Evolutionary conservation across 2,888 invertebrate species (phyloP).

Genomic region (Mesorhabditis sp.): DNA sequence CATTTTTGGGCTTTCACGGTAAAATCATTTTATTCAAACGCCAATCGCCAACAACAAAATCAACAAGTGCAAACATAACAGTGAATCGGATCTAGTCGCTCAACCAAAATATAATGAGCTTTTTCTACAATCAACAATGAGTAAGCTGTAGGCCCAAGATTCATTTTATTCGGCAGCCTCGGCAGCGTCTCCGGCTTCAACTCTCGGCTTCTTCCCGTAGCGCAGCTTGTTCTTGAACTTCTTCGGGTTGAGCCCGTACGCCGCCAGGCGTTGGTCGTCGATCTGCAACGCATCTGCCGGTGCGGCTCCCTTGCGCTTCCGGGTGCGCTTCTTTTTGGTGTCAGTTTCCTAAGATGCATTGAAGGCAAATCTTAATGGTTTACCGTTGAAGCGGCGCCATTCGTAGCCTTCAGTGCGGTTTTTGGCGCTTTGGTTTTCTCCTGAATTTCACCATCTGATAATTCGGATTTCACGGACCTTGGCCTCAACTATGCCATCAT

Average conservation of each 20-base stretch:
- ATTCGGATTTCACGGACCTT: not conserved
- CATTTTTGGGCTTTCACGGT: too few relatives aligned
- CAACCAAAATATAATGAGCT: too few relatives aligned
- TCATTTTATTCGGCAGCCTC: not conserved
- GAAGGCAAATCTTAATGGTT: not conserved
- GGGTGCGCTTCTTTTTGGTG: conserved; percentile 12
- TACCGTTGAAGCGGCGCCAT: not conserved
- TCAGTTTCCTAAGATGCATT: not conserved
- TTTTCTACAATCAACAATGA: not conserved
- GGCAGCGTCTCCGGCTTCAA: not conserved
- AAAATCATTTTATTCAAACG: too few relatives aligned
- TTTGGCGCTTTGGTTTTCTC: not conserved
- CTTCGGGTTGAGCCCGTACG: conserved; percentile 86
- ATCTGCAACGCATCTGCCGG: conserved; percentile 54
- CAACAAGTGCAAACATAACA: too few relatives aligned
- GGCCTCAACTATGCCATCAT: conserved; percentile 2
- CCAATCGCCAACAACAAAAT: too few relatives aligned
- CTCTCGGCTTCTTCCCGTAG: conserved; percentile 18
- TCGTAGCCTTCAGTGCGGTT: conserved; percentile 9
- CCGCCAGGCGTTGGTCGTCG: conserved; percentile 78
- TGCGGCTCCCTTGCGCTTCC: conserved; percentile 22
- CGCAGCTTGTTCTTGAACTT: conserved; percentile 74
- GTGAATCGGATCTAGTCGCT: too few relatives aligned
- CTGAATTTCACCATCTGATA: not conserved
- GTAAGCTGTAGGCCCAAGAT: not conserved